Conservation (phyloP, 2,888 invertebrate genomes). For the Eucriotettix oculatus region DNA sequence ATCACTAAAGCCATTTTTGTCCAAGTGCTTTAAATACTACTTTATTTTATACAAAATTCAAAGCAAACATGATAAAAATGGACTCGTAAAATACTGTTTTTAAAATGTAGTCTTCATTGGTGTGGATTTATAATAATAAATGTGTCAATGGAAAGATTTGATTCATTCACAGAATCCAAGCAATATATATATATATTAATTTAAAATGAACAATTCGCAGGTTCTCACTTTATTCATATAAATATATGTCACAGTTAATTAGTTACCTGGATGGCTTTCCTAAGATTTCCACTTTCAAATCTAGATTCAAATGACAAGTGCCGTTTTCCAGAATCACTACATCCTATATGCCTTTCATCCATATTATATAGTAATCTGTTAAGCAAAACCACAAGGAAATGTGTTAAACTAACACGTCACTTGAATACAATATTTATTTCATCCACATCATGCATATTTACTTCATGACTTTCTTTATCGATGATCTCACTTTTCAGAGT, state of each 20-base stretch:
- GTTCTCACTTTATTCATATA: too few relatives aligned
- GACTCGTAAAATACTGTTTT: too few relatives aligned
- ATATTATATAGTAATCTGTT: conserved; percentile 30
- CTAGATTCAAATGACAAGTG: conserved; percentile 60
- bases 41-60: too few relatives aligned
- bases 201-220: too few relatives aligned
- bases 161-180: too few relatives aligned
- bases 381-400: background rate
- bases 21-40: too few relatives aligned
- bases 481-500: background rate
- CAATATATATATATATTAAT: too few relatives aligned
- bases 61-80: too few relatives aligned
- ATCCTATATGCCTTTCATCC: conserved; percentile 32
- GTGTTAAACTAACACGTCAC: background rate
- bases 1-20: too few relatives aligned
- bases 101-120: too few relatives aligned
- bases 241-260: background rate
- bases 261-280: conserved; percentile 60
- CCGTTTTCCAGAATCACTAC: conserved; percentile 26
- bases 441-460: background rate
- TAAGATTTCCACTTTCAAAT: conserved; percentile 73
- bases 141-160: too few relatives aligned
- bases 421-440: background rate
- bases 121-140: too few relatives aligned
- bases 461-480: background rate